Base-by-base conservation (phyloP, 1,140 invertebrate genomes). In the Cyphomyrmex costatus region DNA sequence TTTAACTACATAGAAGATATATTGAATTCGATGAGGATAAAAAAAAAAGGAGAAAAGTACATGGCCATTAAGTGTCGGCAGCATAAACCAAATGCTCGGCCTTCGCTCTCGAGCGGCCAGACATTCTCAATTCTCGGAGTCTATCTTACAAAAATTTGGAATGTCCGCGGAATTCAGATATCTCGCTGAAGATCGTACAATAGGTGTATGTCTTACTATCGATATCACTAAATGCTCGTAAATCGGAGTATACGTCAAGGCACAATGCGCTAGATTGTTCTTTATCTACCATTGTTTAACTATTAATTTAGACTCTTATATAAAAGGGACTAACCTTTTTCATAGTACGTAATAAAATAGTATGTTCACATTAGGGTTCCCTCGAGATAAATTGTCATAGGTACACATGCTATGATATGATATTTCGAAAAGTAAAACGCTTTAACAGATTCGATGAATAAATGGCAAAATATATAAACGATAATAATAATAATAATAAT, bases 261-360 rank as follows among this genome's bases (percentile, higher is more conserved):
- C 90, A 91, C 90, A 83, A 91, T 80, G 82, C 85, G 73, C 89
- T 91, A 89, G 65, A 88, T 86, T 78, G 83, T 90, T 78, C 71
- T 77, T 76, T 84, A 86, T 76, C 86, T 83, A 90, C 65, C 82
- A 89, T 87, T 85, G 74, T 65, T 80, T 76, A 82, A 87, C 78
- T 89, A n/a, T n/a, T n/a, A 83, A 88, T 79, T 74, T 86, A 61
- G 49, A 85, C 30, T 78, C 66, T 84, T 88, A 66, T 86, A 78
- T 89, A 88, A 85, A 91, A 86, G 84, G 85, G 79, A 78, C 71
- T 76, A 89, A 68, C 36, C 63, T 51, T 74, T 36, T 61, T 14
- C 53, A 49, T 30, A 65, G 36, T 83, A 83, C 58, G 78, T 87
- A 86, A 87, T 76, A 87, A 87, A 89, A 89, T 89, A 89, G 63